Percentiles rank a stretch among this genome's conserved stretches.
Evolutionary conservation across 1,140 invertebrate species (phyloP).

Genomic region (Dendroctonus valens): DNA sequence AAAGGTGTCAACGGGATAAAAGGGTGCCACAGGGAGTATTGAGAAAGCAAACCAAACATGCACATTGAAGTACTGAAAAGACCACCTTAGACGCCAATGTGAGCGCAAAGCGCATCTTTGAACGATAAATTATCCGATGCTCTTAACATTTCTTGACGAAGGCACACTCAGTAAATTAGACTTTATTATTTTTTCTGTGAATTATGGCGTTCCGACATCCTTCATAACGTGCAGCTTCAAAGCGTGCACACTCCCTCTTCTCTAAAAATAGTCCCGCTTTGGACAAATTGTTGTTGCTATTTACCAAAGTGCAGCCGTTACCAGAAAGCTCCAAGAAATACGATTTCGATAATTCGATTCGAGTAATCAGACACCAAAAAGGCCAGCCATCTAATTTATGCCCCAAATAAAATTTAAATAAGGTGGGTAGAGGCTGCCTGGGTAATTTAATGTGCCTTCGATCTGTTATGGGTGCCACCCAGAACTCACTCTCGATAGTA

Average conservation of each 20-base stretch:
- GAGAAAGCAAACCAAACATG: no score
- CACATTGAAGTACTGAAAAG: no score
- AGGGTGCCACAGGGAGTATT: no score
- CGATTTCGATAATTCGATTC: constrained; percentile 4
- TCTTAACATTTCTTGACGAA: constrained; percentile 14
- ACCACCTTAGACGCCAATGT: no score
- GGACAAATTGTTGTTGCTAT: not conserved
- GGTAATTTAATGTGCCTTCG: constrained; percentile 8
- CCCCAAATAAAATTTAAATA: constrained; percentile 21
- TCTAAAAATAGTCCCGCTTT: constrained; percentile 7
- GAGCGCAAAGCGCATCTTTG: no score
- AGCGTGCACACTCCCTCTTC: not conserved
- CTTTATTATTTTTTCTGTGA: not conserved
- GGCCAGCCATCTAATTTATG: constrained; percentile 11
- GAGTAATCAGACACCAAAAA: constrained; percentile 14
- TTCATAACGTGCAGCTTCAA: constrained; percentile 5
- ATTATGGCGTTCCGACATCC: not conserved
- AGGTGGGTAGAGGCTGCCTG: constrained; percentile 4
- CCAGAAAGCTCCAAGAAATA: not conserved
- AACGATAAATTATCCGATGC: not conserved
- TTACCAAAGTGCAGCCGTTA: not conserved
- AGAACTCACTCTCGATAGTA: constrained; percentile 7
- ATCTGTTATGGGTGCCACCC: constrained; percentile 12
- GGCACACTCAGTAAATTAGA: constrained; percentile 1
- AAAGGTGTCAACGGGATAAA: no score